Evolutionary conservation across 2,888 invertebrate species (phyloP).

Genomic region (Leptinotarsa tumamoca): DNA sequence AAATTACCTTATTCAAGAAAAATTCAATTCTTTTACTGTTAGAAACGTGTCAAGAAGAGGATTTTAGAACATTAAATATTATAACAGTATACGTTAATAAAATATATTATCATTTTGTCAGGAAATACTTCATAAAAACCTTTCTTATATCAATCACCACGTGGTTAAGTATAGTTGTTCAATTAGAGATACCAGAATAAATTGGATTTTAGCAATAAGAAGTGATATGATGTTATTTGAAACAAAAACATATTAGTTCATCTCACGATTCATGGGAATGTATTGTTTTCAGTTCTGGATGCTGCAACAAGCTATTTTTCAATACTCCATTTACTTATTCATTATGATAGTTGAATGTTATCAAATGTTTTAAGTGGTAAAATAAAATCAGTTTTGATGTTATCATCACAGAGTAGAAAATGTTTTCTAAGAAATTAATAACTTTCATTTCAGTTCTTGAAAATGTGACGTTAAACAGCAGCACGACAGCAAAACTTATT

Average conservation of each 20-base stretch:
- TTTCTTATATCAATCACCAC: background rate
- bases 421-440: background rate
- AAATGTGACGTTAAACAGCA: constrained; percentile 60
- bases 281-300: background rate
- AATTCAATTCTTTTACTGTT: no score
- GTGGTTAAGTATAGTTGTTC: background rate
- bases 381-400: background rate
- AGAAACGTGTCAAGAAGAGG: no score
- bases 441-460: constrained; percentile 59
- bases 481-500: constrained; percentile 55
- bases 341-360: background rate
- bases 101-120: no score
- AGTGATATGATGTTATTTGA: no score
- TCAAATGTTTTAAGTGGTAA: background rate
- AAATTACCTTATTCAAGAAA: no score
- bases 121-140: background rate
- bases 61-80: no score
- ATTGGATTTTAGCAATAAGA: no score
- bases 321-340: background rate
- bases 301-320: background rate
- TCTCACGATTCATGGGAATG: background rate
- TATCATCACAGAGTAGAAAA: background rate
- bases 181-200: background rate
- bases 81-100: no score
- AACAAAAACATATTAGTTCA: no score